Conservation (phyloP, 1,140 invertebrate genomes). For the Ostrea denselamellosa region DNA sequence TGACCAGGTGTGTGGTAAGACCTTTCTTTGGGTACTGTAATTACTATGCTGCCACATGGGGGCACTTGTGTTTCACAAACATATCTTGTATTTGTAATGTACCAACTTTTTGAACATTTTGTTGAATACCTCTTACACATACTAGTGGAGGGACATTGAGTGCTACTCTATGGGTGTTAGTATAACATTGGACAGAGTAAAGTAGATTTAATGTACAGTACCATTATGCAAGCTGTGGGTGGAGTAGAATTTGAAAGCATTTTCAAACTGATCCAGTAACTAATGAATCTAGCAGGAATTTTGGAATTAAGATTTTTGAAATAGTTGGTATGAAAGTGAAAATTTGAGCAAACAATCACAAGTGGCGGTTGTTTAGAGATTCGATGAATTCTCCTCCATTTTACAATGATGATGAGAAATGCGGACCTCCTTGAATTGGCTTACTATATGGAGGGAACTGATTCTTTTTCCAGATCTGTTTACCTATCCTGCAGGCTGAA, state of each 20-base stretch:
- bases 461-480: conserved; percentile 30
- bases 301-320: conserved; percentile 36
- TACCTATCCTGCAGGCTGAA: conserved; percentile 12
- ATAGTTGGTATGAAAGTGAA: conserved; percentile 23
- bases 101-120: no score
- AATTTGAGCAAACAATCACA: conserved; percentile 33
- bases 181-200: no score
- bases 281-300: conserved; percentile 26
- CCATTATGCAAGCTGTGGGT: background rate
- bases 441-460: background rate
- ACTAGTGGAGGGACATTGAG: no score
- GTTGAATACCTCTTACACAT: no score
- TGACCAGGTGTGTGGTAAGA: no score
- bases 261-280: conserved; percentile 3
- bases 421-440: conserved; percentile 33
- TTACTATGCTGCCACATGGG: no score
- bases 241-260: background rate
- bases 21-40: no score
- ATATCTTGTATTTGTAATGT: no score
- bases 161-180: no score
- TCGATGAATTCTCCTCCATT: conserved; percentile 25
- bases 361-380: conserved; percentile 21
- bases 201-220: background rate
- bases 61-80: no score
- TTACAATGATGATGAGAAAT: conserved; percentile 36